Base-by-base conservation (phyloP, 2,113 vertebrate species). In the Petrocephalus zakoni region DNA sequence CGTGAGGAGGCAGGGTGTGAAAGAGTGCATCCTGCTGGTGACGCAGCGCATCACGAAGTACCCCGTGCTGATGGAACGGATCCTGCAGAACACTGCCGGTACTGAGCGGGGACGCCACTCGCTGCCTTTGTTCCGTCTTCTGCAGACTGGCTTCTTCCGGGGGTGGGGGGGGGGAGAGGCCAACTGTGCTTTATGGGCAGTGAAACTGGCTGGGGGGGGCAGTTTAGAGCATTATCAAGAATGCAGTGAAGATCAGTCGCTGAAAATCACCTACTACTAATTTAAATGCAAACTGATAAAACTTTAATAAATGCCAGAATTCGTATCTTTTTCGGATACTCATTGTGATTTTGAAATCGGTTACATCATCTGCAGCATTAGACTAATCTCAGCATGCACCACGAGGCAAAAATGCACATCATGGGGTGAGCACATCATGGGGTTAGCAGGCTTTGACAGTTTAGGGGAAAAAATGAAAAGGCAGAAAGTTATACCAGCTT, bases 11-110 rank as follows among this genome's bases (percentile, higher is more conserved):
- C 94, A 98, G 2, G 97, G 97, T 0, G 93, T 99, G 29, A 96
- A 96, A 0, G 98, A 99, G 85, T 99, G 98, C 17, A 97, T 98
- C 89, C 95, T 99, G 0, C 93, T 99, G 21, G 97, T 99, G 1
- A 99, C 98, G 0, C 98, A 99, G 90, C 97, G 98, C 89, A 97
- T 99, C 90, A 99, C 97, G 86, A 99, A 99, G 88, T 99, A 99
- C 87, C 98, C 98, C 0, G 97, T 98, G 0, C 93, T 99, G 56
- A 94, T 99, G 92, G 98, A 99, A 61, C 96, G 98, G 0, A 96
- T 99, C 53, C 92, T 99, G 7, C 97, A 97, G 85, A 97, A 98
- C 91, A 98, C 97, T 0, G 96, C 97, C 96, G 98, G 98, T 99
- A 87, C 1, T 47, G 21, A 49, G 37, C 2, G 46, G 42, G 42